Base-by-base conservation (phyloP, 1,140 invertebrate genomes). In the Lerema accius region DNA sequence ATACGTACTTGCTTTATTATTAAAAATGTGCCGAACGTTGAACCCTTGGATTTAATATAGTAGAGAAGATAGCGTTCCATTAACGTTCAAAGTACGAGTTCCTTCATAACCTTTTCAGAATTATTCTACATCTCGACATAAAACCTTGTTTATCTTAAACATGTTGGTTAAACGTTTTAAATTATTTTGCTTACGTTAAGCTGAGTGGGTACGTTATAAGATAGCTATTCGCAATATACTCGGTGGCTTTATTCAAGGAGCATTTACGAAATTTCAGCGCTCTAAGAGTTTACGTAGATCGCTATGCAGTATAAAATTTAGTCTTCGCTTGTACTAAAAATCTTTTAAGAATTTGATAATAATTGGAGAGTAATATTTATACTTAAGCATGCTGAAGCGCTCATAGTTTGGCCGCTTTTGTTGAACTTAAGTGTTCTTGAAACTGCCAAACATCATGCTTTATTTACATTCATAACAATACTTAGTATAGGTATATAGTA, bases 231-330 rank as follows among this genome's bases (percentile, higher is more conserved):
- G 13, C 45, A 48, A 13, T 26, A 14, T 28, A 23, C 23, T 23
- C 42, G 43, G 10, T 6, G n/a, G 17, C 43, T 11, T 17, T 23
- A 46, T 46, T 23, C 43, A 4, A 46, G 43, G 2, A 23, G 19
- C 17, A 46, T 46, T 42, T 23, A 46, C 43, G 43, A 46, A 46
- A 46, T 46, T 46, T 19, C 15, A 17, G 19, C 43, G 19, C 43
- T 1, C 16, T 46, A 11, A 10, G 43, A 46, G 43, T 32, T 3
- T 32, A 32, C 28, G 3, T 32, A 32, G 28, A 32, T 7, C 28
- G 28, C 6, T 32, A 32, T 32, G 28, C 6, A 32, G 3, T 32
- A 32, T 32, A 32, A 32, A 32, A 32, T 32, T 32, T 32, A 32
- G 9, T 32, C 28, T 4, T 32, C 3, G 9, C 28, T 32, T 32